Percentiles rank a stretch among this genome's conserved stretches.
Conservation (phyloP, 2,113 vertebrate species). For the Sterna hirundo region DNA sequence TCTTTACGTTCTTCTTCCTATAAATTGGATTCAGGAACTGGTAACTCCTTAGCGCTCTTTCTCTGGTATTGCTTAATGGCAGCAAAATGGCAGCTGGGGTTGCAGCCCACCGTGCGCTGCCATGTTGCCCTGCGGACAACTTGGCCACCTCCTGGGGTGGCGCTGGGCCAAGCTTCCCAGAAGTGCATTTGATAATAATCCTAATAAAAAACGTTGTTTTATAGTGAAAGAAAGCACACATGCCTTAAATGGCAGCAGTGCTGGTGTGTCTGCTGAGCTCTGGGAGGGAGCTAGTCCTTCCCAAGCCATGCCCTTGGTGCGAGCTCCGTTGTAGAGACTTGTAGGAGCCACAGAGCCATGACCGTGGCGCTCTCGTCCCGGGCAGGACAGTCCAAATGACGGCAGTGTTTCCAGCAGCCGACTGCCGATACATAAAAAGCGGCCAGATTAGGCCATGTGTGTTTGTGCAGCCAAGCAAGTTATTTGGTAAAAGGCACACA, state of each 20-base stretch:
- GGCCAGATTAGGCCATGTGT: neutral
- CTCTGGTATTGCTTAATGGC: neutral
- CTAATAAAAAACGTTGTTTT: neutral
- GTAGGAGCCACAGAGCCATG: neutral
- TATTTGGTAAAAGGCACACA: neutral
- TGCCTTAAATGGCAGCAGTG: neutral
- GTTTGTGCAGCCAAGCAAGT: neutral
- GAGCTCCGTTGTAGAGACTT: rapidly evolving
- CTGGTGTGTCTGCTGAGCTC: neutral
- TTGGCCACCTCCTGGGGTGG: neutral
- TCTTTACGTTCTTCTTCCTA: neutral
- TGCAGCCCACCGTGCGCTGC: neutral
- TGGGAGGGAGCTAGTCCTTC: neutral
- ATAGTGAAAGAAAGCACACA: rapidly evolving
- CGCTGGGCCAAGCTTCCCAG: neutral
- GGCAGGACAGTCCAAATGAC: neutral
- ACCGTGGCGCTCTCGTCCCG: neutral
- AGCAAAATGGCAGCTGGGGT: neutral
- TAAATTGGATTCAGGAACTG: neutral
- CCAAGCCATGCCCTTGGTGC: neutral
- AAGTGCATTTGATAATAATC: neutral
- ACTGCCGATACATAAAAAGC: neutral
- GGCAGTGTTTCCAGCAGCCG: neutral
- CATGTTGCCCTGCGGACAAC: neutral
- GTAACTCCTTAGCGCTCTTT: neutral